These are phyloP conservation scores for Charadrius vociferus DNA, from an alignment of 2,113 vertebrate genomes.

Conservation along the genomic window DNA sequence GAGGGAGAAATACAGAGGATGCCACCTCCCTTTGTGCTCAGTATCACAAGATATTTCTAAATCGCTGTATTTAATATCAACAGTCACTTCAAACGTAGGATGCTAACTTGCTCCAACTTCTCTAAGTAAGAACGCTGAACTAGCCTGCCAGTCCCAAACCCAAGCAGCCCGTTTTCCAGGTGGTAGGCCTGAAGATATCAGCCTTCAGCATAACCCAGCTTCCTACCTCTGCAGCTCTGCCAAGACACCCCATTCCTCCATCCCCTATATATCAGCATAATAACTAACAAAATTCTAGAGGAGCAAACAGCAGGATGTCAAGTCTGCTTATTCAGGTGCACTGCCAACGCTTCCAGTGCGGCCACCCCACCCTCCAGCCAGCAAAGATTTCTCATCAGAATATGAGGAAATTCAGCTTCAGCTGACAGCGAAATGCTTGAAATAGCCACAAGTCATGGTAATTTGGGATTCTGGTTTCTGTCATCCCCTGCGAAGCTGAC, in stretches of 20 bases:
- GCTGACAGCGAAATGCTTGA: not conserved
- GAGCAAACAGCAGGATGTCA: not conserved
- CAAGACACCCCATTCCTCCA: not conserved
- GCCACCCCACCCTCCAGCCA: not conserved
- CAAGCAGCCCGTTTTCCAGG: not conserved
- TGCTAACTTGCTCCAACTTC: not conserved
- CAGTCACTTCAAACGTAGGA: not conserved
- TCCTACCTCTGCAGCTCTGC: not conserved
- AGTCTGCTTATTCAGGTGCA: not conserved
- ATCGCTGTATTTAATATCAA: not conserved
- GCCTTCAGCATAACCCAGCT: not conserved
- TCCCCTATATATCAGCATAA: not conserved
- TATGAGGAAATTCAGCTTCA: not conserved
- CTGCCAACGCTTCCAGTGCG: not conserved
- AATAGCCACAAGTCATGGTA: not conserved
- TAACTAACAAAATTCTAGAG: not conserved
- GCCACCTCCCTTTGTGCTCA: not conserved
- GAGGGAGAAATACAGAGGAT: not conserved
- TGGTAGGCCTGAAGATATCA: not conserved
- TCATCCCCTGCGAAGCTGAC: not conserved
- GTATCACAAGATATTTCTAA: not conserved
- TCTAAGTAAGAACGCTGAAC: rapidly evolving
- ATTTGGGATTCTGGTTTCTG: slow-evolving; percentile 23
- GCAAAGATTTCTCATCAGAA: not conserved
- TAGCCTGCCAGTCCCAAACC: not conserved